Conservation (phyloP, 2,888 invertebrate species). For the Pterobdella sp. region DNA sequence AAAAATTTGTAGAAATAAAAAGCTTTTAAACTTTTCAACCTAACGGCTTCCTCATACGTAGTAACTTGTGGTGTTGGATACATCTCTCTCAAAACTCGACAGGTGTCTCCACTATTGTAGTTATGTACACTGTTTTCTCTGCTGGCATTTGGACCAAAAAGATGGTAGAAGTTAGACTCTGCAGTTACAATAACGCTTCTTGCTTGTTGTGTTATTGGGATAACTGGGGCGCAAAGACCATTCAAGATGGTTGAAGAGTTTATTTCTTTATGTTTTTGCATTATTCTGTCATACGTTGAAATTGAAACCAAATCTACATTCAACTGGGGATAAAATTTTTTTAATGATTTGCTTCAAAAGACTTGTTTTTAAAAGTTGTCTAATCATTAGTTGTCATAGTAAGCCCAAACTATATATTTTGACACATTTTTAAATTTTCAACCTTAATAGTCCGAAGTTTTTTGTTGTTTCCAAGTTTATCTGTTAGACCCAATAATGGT, state of each 20-base stretch:
- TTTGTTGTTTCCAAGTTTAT: slow-evolving; percentile 17
- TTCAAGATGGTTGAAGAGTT: neutral
- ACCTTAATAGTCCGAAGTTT: slow-evolving; percentile 23
- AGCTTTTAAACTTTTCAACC: neutral
- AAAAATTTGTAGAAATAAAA: neutral
- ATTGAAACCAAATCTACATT: slow-evolving; percentile 22
- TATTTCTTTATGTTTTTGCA: neutral
- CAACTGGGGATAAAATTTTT: too few relatives aligned
- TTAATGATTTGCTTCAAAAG: too few relatives aligned
- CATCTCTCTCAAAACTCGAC: slow-evolving; percentile 18
- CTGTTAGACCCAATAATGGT: slow-evolving; percentile 11
- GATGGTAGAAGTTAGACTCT: slow-evolving; percentile 22
- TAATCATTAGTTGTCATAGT: neutral
- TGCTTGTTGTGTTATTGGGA: neutral
- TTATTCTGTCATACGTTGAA: slow-evolving; percentile 13
- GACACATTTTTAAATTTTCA: neutral
- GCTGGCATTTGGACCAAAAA: slow-evolving; percentile 15
- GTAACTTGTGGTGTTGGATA: slow-evolving; percentile 13
- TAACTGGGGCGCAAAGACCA: neutral
- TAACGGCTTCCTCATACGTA: slow-evolving; percentile 22
- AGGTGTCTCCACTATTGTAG: neutral
- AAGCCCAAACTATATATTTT: neutral
- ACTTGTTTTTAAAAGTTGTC: too few relatives aligned
- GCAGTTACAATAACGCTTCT: slow-evolving; percentile 19
- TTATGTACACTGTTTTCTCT: neutral